Conservation (phyloP, 2,888 invertebrate genomes). For the Orthosia cruda region DNA sequence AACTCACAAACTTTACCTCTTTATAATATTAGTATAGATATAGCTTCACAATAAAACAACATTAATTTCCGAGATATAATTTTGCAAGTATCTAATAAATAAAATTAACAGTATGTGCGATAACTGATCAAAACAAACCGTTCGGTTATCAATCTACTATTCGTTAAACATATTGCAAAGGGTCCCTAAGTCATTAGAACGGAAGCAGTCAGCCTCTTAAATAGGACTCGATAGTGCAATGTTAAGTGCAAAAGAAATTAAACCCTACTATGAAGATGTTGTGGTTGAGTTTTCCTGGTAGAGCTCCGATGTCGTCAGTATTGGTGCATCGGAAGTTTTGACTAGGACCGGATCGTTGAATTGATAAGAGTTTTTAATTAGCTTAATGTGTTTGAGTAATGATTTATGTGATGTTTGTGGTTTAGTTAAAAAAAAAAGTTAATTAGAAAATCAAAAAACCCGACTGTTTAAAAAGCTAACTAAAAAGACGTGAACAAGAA, state of each 20-base stretch:
- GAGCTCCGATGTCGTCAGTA: not conserved
- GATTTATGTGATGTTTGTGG: conserved; percentile 31
- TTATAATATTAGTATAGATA: too few species aligned
- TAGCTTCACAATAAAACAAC: not conserved
- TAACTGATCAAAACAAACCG: conserved; percentile 39
- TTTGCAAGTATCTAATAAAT: conserved; percentile 27
- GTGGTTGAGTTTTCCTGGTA: conserved; percentile 13
- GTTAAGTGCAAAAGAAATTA: conserved; percentile 20
- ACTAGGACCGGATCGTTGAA: conserved; percentile 27
- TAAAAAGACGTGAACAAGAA: too few species aligned
- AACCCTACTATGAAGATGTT: accelerated
- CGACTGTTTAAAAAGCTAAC: too few species aligned
- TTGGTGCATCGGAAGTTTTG: conserved; percentile 60
- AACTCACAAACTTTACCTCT: too few species aligned
- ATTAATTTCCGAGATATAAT: conserved; percentile 25
- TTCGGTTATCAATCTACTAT: conserved; percentile 37
- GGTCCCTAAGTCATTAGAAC: conserved; percentile 82
- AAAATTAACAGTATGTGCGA: conserved; percentile 14
- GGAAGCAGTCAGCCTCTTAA: conserved; percentile 77
- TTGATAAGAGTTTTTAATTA: conserved; percentile 53
- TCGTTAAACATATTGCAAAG: conserved; percentile 65
- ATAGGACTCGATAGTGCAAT: conserved; percentile 61
- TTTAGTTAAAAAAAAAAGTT: too few species aligned
- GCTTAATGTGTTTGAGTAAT: conserved; percentile 21
- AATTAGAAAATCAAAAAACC: too few species aligned